Evolutionary conservation across 2,797 vertebrate species (phyloP), one percentile per base, ranked within the genome.

Genomic region (Esox masquinongy): DNA sequence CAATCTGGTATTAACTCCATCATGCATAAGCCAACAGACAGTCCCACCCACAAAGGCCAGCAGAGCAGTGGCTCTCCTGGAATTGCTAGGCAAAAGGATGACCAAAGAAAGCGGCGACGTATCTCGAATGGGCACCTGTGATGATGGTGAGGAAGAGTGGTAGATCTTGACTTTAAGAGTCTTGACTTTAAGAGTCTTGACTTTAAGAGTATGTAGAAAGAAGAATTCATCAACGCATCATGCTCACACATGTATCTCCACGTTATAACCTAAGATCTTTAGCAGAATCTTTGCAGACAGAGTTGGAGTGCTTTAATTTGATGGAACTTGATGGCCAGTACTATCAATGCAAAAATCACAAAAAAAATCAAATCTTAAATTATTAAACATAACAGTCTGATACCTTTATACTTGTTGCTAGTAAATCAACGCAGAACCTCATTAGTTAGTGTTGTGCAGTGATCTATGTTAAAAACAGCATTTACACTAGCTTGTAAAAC

Each of bases 181-280:
- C 90, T 90, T 91, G 92, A 93, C 91, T n/a, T 22, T 24, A 89
- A 77, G 87, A 90, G 85, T 92, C 90, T 90, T 91, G 92, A 93
- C 91, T n/a, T 22, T 24, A 89, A 77, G 87, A 90, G 85, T 85
- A 88, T 43, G 89, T 83, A 74, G 76, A 74, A 80, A 79, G 85
- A 85, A 70, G 84, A 89, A 81, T 47, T 24, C 2, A 24, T 11
- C 56, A 61, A 26, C 2, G 12, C 39, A 29, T 15, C n/a, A 47
- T 3, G 2, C 43, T 82, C 67, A 68, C 24, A 22, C 11, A 66
- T 34, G 7, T 64, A 16, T 17, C 73, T 79, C 59, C 11, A 22
- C 22, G 64, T 77, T 26, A 79, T 31, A 53, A 83, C 75, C 69
- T 70, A 17, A 6, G 26, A 83, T 80, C 75, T 76, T 78, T 75